A percentile compares a stretch with the other conserved stretches of the same genome.
These are phyloP conservation scores for Cremastinae sp. DNA, from an alignment of 2,888 invertebrate species.

Conservation along the genomic window DNA sequence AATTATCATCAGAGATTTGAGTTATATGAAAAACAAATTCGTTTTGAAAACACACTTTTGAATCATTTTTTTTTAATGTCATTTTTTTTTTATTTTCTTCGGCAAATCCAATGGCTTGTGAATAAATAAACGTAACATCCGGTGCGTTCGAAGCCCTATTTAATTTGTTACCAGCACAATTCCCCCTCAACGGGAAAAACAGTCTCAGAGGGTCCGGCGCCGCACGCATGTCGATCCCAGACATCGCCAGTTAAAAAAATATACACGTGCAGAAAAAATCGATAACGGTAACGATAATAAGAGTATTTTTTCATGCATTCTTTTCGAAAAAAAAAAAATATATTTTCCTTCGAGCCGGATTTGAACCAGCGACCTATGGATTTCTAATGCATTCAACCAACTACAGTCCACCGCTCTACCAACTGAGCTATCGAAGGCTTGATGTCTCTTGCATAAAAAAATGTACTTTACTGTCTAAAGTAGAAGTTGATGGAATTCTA, in stretches of 20 bases:
- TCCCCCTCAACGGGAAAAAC: conserved; percentile 32
- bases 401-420: conserved; percentile 81
- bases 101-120: conserved; percentile 18
- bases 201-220: conserved; percentile 46
- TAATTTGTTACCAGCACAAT: conserved; percentile 22
- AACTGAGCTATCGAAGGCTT: conserved; percentile 80
- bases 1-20: too few relatives aligned
- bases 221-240: conserved; percentile 55
- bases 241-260: conserved; percentile 14
- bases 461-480: conserved; percentile 29
- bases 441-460: background rate
- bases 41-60: background rate
- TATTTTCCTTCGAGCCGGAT: background rate
- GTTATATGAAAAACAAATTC: background rate
- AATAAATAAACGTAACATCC: conserved; percentile 61
- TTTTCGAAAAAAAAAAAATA: too few relatives aligned
- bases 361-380: conserved; percentile 9
- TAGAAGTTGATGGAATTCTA: too few relatives aligned
- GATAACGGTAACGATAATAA: background rate
- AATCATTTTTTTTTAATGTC: background rate
- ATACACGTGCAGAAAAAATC: background rate
- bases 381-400: conserved; percentile 64
- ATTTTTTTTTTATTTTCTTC: background rate
- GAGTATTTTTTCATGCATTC: background rate
- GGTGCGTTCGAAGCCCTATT: conserved; percentile 35